Base-by-base conservation (phyloP, 2,113 vertebrate genomes). In the Nerophis ophidion region DNA sequence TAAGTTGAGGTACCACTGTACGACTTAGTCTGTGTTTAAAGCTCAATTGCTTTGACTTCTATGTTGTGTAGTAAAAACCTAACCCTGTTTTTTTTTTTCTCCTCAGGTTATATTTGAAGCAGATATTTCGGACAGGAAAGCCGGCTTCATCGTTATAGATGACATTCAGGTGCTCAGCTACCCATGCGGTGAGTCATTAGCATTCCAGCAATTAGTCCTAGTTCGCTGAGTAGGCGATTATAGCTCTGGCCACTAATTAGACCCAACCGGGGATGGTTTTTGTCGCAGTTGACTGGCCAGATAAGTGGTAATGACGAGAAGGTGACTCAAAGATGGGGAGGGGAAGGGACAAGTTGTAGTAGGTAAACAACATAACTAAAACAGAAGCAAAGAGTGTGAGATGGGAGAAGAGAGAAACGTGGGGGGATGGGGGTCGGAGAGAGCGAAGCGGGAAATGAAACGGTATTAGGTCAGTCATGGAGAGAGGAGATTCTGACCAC, bases 151-250 rank as follows among this genome's bases (percentile, higher is more conserved):
- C 76, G 96, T 94, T 85, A 93, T 99, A 67, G 96, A 99, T 87
- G 95, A 99, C 86, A 93, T 99, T 83, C 95, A 99, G 88, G 97
- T 99, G 68, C 81, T 99, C 82, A 99, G 96, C 85, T 99, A 99
- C 80, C 97, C 97, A 57, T 99, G 97, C 71, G 96, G 97, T 99
- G 91, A 94, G 96, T 92, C 78, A 79, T 86, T 90, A 88, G 89
- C 87, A 89, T 90, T 87, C 87, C 75, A 70, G 78, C 87, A 82
- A 91, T 92, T 92, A 91, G 88, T 88, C 86, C 85, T 79, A 81
- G 79, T 63, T 74, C 66, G 71, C 79, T 87, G 89, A 73, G 79
- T 85, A 87, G 87, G 79, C 63, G 77, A 74, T 80, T 80, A 68
- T 86, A 77, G 81, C 71, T 84, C 48, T 83, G 81, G 81, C 80